Conservation (phyloP, 1,140 invertebrate species). For the Drosophila seguyi region DNA sequence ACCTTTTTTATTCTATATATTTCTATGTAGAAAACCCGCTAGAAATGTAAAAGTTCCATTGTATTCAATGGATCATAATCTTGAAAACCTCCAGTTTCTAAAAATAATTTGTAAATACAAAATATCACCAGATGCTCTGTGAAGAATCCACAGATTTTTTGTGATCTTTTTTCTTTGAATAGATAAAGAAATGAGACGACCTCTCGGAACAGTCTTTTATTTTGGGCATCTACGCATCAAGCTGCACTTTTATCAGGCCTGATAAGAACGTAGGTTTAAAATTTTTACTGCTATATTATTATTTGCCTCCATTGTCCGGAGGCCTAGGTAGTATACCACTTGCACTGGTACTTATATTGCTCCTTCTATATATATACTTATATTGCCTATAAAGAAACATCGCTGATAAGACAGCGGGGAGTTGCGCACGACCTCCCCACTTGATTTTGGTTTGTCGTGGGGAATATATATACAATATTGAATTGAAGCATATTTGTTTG, state of each 20-base stretch:
- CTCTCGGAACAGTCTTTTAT: constrained; percentile 16
- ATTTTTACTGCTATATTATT: constrained; percentile 31
- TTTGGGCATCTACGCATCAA: constrained; percentile 39
- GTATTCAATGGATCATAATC: not conserved
- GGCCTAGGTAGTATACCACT: constrained; percentile 20
- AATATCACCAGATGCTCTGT: constrained; percentile 9
- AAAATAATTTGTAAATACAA: not conserved
- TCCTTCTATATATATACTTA: constrained; percentile 22
- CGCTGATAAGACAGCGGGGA: constrained; percentile 62
- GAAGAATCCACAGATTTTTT: not conserved
- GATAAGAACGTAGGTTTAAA: constrained; percentile 22
- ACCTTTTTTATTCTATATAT: too few species aligned
- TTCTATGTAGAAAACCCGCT: too few species aligned
- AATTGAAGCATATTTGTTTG: constrained; percentile 41
- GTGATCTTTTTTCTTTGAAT: not conserved
- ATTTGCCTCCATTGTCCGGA: constrained; percentile 36
- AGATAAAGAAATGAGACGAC: not conserved
- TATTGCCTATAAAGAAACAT: constrained; percentile 50
- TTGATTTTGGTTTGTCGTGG: constrained; percentile 43
- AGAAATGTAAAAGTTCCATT: too few species aligned
- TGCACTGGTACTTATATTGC: constrained; percentile 20
- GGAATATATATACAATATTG: constrained; percentile 11
- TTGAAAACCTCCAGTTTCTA: not conserved
- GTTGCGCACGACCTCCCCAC: constrained; percentile 66
- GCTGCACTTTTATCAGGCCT: constrained; percentile 44